Evolutionary conservation across 2,113 vertebrate species (phyloP).

Genomic region (Bettongia penicillata): DNA sequence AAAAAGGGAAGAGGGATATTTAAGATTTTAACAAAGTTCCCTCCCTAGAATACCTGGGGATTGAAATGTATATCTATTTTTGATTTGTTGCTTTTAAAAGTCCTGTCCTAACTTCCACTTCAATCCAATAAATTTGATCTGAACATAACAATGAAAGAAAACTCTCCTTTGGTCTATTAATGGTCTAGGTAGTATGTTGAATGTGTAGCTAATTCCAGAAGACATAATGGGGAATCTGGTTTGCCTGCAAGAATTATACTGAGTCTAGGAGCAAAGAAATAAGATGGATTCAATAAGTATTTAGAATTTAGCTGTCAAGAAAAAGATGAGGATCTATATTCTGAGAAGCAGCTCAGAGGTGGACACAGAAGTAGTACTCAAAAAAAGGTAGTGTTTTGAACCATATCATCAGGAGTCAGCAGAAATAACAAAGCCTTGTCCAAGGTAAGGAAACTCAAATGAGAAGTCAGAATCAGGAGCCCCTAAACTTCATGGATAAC

Average conservation of each 20-base stretch:
- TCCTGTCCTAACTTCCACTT: neutral
- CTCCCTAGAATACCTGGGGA: neutral
- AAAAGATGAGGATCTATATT: neutral
- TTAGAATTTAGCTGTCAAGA: neutral
- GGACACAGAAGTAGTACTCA: neutral
- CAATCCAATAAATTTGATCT: neutral
- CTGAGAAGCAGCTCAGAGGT: neutral
- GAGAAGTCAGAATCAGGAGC: neutral
- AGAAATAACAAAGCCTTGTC: neutral
- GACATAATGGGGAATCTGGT: neutral
- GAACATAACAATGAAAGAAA: neutral
- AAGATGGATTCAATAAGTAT: neutral
- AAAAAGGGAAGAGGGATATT: conserved; percentile 25
- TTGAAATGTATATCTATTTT: neutral
- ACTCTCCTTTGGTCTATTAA: neutral
- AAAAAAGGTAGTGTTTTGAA: neutral
- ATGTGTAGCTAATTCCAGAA: fast-evolving
- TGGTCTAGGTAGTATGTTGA: neutral
- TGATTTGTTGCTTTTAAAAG: neutral
- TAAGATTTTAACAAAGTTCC: neutral
- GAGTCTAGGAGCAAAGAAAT: neutral
- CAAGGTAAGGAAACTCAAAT: neutral
- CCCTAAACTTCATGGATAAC: neutral
- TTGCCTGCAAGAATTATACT: neutral
- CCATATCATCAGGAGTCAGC: neutral